These are phyloP conservation scores for Phoxinus dragarum DNA, from an alignment of 2,797 vertebrate genomes.

Conservation along the genomic window DNA sequence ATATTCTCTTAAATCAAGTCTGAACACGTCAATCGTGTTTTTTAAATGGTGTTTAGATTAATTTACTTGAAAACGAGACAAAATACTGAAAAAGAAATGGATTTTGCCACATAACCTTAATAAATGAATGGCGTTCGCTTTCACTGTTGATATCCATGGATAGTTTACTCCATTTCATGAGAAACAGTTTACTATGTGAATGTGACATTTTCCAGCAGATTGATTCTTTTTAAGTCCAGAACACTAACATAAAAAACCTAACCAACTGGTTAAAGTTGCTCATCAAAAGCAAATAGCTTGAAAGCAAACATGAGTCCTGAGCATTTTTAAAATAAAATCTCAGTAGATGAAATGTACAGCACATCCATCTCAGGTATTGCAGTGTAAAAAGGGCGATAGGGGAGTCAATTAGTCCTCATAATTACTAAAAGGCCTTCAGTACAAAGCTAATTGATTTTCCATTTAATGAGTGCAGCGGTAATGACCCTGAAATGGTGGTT, in stretches of 20 bases:
- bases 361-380: constrained; percentile 37
- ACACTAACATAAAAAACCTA: not conserved
- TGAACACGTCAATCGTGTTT: not conserved
- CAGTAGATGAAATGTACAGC: constrained; percentile 13
- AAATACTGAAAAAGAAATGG: not conserved
- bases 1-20: not conserved
- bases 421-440: constrained; percentile 60
- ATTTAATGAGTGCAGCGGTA: constrained; percentile 51
- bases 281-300: constrained; percentile 15
- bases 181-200: not conserved
- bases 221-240: not conserved
- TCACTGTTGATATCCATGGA: not conserved
- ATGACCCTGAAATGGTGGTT: constrained; percentile 49
- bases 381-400: constrained; percentile 15
- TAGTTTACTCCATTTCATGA: not conserved
- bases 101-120: not conserved
- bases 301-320: constrained; percentile 5
- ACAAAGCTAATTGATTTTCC: constrained; percentile 60
- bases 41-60: not conserved
- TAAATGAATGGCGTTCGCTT: not conserved
- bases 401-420: constrained; percentile 48
- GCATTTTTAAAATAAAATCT: not conserved
- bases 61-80: not conserved
- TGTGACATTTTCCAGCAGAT: not conserved
- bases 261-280: not conserved